These are phyloP conservation scores for Hippopotamyrus pictus DNA, from an alignment of 2,797 vertebrate genomes.

Conservation along the genomic window DNA sequence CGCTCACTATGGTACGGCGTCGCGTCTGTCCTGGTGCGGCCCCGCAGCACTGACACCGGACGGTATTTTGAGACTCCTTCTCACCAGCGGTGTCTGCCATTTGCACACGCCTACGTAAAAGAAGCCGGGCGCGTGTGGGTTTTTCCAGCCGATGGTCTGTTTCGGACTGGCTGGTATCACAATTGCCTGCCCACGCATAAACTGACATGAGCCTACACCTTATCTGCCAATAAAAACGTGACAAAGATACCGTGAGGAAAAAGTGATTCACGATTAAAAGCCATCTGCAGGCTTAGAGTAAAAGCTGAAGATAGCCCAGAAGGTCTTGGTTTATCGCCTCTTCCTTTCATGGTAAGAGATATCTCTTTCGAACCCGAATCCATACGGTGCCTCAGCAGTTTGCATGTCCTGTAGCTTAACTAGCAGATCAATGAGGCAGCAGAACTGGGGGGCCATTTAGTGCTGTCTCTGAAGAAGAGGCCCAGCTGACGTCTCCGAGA, in stretches of 20 bases:
- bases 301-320: background rate
- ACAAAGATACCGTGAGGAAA: background rate
- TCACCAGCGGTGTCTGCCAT: background rate
- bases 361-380: background rate
- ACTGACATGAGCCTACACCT: background rate
- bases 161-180: background rate
- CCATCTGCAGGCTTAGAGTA: background rate
- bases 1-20: background rate
- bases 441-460: background rate
- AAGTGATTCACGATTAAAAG: background rate
- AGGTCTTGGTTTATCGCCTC: background rate
- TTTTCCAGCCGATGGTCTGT: background rate
- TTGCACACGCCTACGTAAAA: background rate
- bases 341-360: background rate
- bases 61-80: background rate
- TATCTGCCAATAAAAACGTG: background rate
- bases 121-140: background rate
- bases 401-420: background rate
- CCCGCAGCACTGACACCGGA: background rate
- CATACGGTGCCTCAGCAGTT: background rate
- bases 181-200: background rate
- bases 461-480: background rate
- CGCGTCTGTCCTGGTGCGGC: background rate
- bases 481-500: too few species aligned
- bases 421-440: background rate